These are phyloP conservation scores for Watersipora subatra DNA, from an alignment of 1,140 invertebrate genomes.

Conservation along the genomic window DNA sequence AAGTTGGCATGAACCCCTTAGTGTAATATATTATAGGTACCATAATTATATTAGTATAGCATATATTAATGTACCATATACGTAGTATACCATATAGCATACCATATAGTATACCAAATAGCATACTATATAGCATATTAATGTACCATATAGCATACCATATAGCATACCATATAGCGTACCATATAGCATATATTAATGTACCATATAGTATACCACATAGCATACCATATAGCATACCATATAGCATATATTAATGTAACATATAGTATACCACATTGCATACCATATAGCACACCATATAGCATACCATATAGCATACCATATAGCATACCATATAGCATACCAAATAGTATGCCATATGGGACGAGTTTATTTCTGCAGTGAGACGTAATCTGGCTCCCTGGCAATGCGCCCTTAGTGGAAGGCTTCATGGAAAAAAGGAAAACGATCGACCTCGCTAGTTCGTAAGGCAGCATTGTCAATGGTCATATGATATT, in stretches of 20 bases:
- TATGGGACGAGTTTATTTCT: too few species aligned
- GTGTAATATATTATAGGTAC: not conserved
- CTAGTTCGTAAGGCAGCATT: too few species aligned
- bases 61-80: not conserved
- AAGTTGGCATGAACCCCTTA: too few species aligned
- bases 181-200: not conserved
- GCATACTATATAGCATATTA: not conserved
- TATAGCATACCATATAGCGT: not conserved
- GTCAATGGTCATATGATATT: too few species aligned
- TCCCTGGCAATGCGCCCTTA: too few species aligned
- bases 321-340: too few species aligned
- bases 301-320: too few species aligned
- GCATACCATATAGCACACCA: too few species aligned
- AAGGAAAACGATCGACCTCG: too few species aligned
- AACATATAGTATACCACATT: not conserved
- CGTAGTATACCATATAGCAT: not conserved
- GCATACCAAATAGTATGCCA: too few species aligned
- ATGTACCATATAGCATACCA: not conserved
- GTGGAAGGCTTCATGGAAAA: too few species aligned
- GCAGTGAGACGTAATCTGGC: too few species aligned
- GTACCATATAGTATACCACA: not conserved
- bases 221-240: not conserved
- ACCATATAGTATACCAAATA: not conserved
- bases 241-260: not conserved
- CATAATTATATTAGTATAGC: not conserved